Percentiles rank a stretch among this genome's conserved stretches.
phyloP scores from a whole-genome alignment of 2,797 vertebrate genomes.

The Eremophila alpestris region DNA sequence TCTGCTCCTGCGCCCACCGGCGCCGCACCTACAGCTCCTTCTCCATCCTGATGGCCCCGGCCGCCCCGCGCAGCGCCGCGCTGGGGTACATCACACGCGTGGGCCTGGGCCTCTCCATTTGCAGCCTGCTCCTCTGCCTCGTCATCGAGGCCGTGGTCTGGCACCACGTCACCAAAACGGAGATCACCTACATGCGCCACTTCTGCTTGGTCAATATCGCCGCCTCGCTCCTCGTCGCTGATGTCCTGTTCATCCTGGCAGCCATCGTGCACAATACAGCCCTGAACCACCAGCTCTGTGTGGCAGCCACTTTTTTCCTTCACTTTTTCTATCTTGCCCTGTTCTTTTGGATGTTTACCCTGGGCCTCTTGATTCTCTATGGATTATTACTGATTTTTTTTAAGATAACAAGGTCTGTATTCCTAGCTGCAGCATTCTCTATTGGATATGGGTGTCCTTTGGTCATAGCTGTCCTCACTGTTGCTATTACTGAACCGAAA shows the following conservation, averaged over 20 bases:
- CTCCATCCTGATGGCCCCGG: slow-evolving; percentile 74
- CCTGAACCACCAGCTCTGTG: slow-evolving; percentile 53
- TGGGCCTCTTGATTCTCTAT: slow-evolving; percentile 76
- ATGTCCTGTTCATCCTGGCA: slow-evolving; percentile 72
- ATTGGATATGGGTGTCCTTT: slow-evolving; percentile 77
- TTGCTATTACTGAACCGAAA: slow-evolving; percentile 67
- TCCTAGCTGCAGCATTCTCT: slow-evolving; percentile 65
- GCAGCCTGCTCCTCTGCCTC: slow-evolving; percentile 71
- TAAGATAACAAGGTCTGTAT: slow-evolving; percentile 62
- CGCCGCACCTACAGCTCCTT: slow-evolving; percentile 46
- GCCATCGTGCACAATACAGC: neutral
- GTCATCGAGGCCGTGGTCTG: slow-evolving; percentile 69
- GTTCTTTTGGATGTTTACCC: slow-evolving; percentile 81
- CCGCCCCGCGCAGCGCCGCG: fast-evolving
- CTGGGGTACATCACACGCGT: slow-evolving; percentile 59
- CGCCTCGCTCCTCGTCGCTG: slow-evolving; percentile 52
- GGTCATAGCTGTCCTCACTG: slow-evolving; percentile 69
- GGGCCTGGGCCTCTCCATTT: slow-evolving; percentile 73
- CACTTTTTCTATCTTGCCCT: slow-evolving; percentile 77
- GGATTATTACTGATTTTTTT: slow-evolving; percentile 74
- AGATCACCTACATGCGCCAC: slow-evolving; percentile 76
- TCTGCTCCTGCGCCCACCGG: slow-evolving; percentile 64
- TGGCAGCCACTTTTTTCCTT: slow-evolving; percentile 71
- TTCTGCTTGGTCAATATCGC: slow-evolving; percentile 79
- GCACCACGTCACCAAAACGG: slow-evolving; percentile 69